Percentiles rank a stretch among this genome's conserved stretches.
phyloP scores from a whole-genome alignment of 2,113 vertebrate species.

The Promerops cafer region DNA sequence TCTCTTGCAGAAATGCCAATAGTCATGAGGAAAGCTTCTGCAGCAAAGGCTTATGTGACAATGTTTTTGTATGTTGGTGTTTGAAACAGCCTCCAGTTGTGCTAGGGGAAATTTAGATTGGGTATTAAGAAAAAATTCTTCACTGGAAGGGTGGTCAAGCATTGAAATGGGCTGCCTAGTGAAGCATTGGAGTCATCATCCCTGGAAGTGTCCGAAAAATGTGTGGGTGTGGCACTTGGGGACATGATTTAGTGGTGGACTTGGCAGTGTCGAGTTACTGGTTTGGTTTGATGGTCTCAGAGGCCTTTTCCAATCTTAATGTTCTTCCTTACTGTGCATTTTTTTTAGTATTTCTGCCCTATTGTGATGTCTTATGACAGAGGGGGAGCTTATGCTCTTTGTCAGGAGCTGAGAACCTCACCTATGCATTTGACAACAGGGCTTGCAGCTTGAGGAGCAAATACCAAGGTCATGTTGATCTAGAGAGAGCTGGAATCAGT shows the following conservation, averaged over 20 bases:
- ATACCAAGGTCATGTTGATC: background rate
- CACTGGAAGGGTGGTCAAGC: background rate
- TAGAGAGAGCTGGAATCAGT: background rate
- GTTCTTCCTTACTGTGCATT: background rate
- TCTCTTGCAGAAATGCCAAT: background rate
- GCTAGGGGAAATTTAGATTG: background rate
- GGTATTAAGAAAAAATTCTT: background rate
- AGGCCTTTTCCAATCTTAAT: background rate
- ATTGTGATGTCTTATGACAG: background rate
- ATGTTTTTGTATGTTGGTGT: background rate
- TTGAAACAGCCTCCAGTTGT: background rate
- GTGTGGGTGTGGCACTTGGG: background rate
- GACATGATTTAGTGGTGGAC: background rate
- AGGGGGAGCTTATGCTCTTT: background rate
- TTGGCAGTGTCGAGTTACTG: accelerated
- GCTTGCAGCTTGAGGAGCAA: background rate
- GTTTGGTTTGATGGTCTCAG: background rate
- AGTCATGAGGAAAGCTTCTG: background rate
- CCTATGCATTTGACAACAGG: background rate
- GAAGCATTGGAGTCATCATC: background rate
- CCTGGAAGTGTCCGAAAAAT: background rate
- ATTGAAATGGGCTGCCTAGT: background rate
- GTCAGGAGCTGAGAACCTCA: background rate
- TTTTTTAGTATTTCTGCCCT: background rate
- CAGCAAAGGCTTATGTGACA: background rate